These are phyloP conservation scores for Rhopalosiphum padi DNA, from an alignment of 1,140 invertebrate genomes.

Conservation along the genomic window DNA sequence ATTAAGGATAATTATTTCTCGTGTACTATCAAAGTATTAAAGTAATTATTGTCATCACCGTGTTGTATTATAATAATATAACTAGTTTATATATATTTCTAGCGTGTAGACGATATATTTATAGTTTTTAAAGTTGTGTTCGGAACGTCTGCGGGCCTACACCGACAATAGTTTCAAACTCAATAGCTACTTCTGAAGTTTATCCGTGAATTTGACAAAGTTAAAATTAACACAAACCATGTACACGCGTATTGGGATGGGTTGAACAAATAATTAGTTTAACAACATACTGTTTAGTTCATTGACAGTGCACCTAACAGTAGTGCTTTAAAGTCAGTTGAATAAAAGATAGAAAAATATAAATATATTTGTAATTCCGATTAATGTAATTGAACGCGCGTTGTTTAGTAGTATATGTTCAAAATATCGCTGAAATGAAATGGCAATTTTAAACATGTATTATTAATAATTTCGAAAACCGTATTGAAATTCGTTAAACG, in stretches of 20 bases:
- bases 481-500: not conserved
- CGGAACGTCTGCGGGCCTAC: not conserved
- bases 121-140: conserved; percentile 8
- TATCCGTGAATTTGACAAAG: not conserved
- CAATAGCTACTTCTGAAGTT: not conserved
- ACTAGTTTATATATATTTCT: not conserved
- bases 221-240: conserved; percentile 6
- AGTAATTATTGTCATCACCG: not conserved
- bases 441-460: not conserved
- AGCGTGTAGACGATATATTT: not conserved
- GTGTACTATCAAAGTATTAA: not conserved
- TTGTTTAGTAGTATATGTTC: not conserved
- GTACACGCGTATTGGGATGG: not conserved
- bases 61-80: not conserved
- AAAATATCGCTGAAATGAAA: not conserved
- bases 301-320: not conserved
- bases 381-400: not conserved
- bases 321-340: no score
- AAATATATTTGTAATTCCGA: not conserved
- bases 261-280: not conserved
- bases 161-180: conserved; percentile 3
- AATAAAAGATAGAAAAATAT: not conserved
- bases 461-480: not conserved
- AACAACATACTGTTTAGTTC: not conserved
- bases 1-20: not conserved